phyloP scores from a whole-genome alignment of 2,113 vertebrate species.

The Regulus satrapa region DNA sequence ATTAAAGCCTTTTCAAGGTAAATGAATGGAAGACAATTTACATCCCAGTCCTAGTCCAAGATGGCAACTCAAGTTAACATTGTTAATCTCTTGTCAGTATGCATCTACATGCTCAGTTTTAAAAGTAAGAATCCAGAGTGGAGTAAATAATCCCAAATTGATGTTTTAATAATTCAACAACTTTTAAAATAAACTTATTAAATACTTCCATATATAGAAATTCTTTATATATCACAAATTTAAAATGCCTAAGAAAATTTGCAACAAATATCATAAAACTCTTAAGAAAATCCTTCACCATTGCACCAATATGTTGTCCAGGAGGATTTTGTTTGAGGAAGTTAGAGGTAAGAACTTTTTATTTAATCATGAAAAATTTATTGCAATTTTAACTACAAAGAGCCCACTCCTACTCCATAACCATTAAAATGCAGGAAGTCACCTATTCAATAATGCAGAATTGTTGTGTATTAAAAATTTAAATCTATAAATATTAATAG shows the following conservation, averaged over 20 bases:
- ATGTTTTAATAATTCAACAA: not conserved
- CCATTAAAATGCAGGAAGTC: slow-evolving; percentile 49
- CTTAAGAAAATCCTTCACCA: not conserved
- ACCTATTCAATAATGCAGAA: slow-evolving; percentile 63
- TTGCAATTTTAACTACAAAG: slow-evolving; percentile 15
- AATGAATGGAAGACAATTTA: not conserved
- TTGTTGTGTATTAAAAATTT: slow-evolving; percentile 58
- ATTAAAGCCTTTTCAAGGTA: not conserved
- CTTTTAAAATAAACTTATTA: not conserved
- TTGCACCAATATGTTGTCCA: not conserved
- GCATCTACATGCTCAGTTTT: not conserved
- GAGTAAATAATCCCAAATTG: not conserved
- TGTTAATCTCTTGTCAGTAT: not conserved
- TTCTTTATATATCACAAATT: not conserved
- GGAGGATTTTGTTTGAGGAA: slow-evolving; percentile 4
- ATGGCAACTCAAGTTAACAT: not conserved
- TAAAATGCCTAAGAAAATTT: not conserved
- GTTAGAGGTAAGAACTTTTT: slow-evolving; percentile 13
- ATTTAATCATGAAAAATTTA: slow-evolving; percentile 43
- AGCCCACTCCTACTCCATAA: slow-evolving; percentile 9
- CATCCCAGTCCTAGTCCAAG: not conserved
- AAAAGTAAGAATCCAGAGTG: not conserved
- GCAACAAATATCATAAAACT: not conserved
- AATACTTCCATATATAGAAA: not conserved
- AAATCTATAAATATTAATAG: slow-evolving; percentile 63